phyloP scores from a whole-genome alignment of 2,113 vertebrate species.

The Antechinus stuartii region DNA sequence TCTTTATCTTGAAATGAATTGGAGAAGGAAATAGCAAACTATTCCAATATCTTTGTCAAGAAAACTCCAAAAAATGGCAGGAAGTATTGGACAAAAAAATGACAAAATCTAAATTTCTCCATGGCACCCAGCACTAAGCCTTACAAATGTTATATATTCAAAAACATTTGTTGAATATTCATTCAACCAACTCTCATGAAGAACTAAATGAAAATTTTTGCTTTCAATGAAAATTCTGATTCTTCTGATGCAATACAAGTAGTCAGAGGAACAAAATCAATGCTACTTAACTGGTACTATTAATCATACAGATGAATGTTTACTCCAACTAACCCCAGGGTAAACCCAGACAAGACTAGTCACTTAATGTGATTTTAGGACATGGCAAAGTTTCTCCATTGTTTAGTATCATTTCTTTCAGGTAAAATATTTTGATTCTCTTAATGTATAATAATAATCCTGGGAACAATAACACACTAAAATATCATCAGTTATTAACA shows the following conservation, averaged over 20 bases:
- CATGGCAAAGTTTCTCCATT: neutral
- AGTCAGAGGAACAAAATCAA: neutral
- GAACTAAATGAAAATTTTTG: neutral
- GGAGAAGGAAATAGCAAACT: too few relatives aligned
- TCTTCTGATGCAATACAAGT: neutral
- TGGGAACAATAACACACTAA: neutral
- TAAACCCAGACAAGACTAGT: neutral
- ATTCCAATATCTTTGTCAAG: too few relatives aligned
- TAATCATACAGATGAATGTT: neutral
- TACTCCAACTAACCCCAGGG: neutral
- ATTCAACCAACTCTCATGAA: too few relatives aligned
- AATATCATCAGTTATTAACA: neutral
- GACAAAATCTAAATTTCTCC: too few relatives aligned
- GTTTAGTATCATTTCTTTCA: neutral
- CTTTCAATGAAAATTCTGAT: neutral
- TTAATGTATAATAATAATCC: neutral
- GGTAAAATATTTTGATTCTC: neutral
- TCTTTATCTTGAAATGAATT: too few relatives aligned
- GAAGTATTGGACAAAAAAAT: too few relatives aligned
- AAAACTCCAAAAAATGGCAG: too few relatives aligned
- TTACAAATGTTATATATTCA: too few relatives aligned
- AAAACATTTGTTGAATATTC: too few relatives aligned
- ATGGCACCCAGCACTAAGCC: too few relatives aligned
- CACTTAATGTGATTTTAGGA: neutral
- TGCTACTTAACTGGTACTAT: conserved; percentile 35